Evolutionary conservation across 2,797 vertebrate genomes (phyloP).

Genomic region (Leptatherina wallacei): DNA sequence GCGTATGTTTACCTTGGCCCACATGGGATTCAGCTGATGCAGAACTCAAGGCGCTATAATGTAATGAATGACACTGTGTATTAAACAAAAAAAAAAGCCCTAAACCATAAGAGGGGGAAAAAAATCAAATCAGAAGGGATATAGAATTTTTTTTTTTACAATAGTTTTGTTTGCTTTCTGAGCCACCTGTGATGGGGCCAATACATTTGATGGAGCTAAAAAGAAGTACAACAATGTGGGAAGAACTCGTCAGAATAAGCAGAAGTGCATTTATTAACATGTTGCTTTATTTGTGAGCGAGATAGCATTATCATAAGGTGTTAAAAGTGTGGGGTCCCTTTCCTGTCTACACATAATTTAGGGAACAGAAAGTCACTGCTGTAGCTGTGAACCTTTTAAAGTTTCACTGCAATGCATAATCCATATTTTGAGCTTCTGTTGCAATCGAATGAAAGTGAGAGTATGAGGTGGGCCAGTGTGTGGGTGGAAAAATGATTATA

Average conservation of each 20-base stretch:
- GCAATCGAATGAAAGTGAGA: conserved; percentile 6
- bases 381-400: conserved; percentile 8
- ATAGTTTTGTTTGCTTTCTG: conserved; percentile 19
- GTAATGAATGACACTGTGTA: conserved; percentile 49
- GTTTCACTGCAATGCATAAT: background rate
- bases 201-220: conserved; percentile 55
- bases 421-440: background rate
- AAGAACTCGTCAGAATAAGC: conserved; percentile 52
- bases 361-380: background rate
- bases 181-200: conserved; percentile 27
- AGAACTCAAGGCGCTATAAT: conserved; percentile 37
- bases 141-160: background rate
- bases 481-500: background rate
- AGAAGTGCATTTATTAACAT: conserved; percentile 10
- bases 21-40: conserved; percentile 71
- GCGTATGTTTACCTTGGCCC: conserved; percentile 75
- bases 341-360: conserved; percentile 3
- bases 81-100: conserved; percentile 19
- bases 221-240: conserved; percentile 39
- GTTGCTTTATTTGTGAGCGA: background rate
- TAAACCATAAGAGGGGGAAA: conserved; percentile 1
- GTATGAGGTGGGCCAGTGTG: background rate
- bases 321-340: conserved; percentile 2
- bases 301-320: background rate
- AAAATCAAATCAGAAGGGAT: conserved; percentile 10